Conservation (phyloP, 2,797 vertebrate species). For the Sebastes vulpes region DNA sequence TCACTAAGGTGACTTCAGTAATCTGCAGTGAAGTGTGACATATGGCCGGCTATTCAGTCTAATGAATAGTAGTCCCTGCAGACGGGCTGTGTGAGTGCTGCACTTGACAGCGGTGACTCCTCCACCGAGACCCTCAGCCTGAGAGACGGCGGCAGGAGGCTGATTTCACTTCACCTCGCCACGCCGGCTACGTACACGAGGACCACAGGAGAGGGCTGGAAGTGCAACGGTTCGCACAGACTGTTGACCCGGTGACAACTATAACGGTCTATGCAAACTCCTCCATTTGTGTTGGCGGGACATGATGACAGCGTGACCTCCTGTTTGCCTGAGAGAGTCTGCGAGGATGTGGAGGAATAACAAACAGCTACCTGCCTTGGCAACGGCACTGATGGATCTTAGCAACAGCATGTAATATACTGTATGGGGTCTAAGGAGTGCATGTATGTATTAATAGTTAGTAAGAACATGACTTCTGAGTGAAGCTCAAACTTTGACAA, state of each 20-base stretch:
- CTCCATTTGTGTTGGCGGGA: conserved; percentile 35
- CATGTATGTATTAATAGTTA: not conserved
- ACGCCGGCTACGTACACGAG: not conserved
- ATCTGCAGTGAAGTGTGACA: conserved; percentile 28
- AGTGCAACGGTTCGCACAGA: not conserved
- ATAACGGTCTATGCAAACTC: conserved; percentile 24
- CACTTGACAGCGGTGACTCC: conserved; percentile 56
- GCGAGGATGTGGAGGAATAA: conserved; percentile 39
- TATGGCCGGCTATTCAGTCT: conserved; percentile 3
- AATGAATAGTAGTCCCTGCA: conserved; percentile 45
- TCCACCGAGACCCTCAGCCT: conserved; percentile 49
- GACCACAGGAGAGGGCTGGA: conserved; percentile 6
- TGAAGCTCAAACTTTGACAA: not conserved
- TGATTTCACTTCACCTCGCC: conserved; percentile 38
- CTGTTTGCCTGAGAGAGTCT: conserved; percentile 31
- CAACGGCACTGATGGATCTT: conserved; percentile 24
- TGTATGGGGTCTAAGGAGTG: not conserved
- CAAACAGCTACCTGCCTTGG: conserved; percentile 41
- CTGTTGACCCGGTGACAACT: conserved; percentile 43
- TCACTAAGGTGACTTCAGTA: conserved; percentile 17
- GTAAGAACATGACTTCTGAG: not conserved
- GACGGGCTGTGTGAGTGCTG: conserved; percentile 34
- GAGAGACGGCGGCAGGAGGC: conserved; percentile 37
- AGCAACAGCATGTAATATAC: conserved; percentile 23
- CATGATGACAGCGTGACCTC: conserved; percentile 38